Conservation (phyloP, 2,797 vertebrate species). For the Geotria australis region DNA sequence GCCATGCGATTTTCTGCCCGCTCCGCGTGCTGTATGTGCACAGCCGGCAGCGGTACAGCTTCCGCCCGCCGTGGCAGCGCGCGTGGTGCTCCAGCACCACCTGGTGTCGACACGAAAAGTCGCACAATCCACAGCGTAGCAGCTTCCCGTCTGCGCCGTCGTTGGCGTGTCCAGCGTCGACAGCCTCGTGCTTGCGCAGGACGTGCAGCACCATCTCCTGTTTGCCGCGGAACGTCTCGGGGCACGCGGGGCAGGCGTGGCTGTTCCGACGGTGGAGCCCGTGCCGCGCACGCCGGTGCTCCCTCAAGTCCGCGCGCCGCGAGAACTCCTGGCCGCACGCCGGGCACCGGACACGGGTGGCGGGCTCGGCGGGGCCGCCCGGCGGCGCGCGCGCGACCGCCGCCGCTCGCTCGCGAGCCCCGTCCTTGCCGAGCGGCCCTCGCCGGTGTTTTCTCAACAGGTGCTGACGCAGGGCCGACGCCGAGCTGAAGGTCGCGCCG, state of each 20-base stretch:
- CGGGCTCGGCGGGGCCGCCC: slow-evolving; percentile 13
- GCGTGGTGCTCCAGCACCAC: slow-evolving; percentile 67
- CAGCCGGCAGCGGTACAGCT: slow-evolving; percentile 58
- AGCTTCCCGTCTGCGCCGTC: slow-evolving; percentile 10
- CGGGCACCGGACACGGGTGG: slow-evolving; percentile 14
- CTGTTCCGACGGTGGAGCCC: slow-evolving; percentile 12
- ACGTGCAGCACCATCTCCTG: slow-evolving; percentile 45
- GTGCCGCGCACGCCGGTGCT: slow-evolving; percentile 11
- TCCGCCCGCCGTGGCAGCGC: slow-evolving; percentile 49
- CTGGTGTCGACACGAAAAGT: slow-evolving; percentile 41
- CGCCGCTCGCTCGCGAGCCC: slow-evolving; percentile 16
- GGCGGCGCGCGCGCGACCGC: slow-evolving; percentile 25
- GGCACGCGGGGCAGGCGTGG: slow-evolving; percentile 40
- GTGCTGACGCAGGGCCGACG: slow-evolving; percentile 53
- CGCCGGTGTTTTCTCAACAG: slow-evolving; percentile 28
- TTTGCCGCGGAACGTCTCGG: slow-evolving; percentile 36
- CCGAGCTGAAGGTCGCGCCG: slow-evolving; percentile 41
- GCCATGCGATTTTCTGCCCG: slow-evolving; percentile 92
- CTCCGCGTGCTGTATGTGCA: slow-evolving; percentile 60
- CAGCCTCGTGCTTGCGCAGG: slow-evolving; percentile 27
- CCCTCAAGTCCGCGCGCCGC: slow-evolving; percentile 17
- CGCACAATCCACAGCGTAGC: slow-evolving; percentile 38
- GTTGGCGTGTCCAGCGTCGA: neutral
- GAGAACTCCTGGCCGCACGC: slow-evolving; percentile 22
- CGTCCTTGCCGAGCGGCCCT: neutral